Conservation (phyloP, 2,113 vertebrate species). For the Montifringilla adamsi region DNA sequence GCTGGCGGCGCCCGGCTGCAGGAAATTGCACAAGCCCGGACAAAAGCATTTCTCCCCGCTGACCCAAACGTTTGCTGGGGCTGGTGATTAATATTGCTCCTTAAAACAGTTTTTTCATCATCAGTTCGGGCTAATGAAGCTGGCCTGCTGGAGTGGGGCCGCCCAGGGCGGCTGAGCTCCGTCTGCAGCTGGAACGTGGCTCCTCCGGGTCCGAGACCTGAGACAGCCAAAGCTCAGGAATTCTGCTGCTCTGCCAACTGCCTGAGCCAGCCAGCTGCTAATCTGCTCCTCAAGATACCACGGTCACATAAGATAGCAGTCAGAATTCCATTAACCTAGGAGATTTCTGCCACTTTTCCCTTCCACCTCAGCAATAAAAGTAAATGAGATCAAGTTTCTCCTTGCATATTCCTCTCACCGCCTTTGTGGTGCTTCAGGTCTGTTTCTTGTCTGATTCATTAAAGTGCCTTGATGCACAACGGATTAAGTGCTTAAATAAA, state of each 20-base stretch:
- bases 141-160: neutral
- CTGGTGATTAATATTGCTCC: neutral
- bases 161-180: neutral
- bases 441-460: constrained; percentile 53
- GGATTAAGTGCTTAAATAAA: constrained; percentile 61
- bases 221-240: constrained; percentile 20
- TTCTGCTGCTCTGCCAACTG: constrained; percentile 21
- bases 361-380: constrained; percentile 39
- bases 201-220: neutral
- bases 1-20: neutral
- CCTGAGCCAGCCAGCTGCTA: constrained; percentile 22
- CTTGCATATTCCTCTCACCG: neutral
- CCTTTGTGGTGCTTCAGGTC: constrained; percentile 27
- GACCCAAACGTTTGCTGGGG: neutral
- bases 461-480: constrained; percentile 44
- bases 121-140: neutral
- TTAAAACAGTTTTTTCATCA: neutral
- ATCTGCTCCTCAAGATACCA: constrained; percentile 30
- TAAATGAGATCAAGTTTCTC: constrained; percentile 20
- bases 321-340: constrained; percentile 18
- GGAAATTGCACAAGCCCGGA: neutral
- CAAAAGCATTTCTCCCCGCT: neutral
- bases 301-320: neutral
- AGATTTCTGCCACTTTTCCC: constrained; percentile 13
- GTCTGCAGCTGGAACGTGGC: neutral